phyloP scores from a whole-genome alignment of 2,888 invertebrate species.

The Oscheius myriophilus region DNA sequence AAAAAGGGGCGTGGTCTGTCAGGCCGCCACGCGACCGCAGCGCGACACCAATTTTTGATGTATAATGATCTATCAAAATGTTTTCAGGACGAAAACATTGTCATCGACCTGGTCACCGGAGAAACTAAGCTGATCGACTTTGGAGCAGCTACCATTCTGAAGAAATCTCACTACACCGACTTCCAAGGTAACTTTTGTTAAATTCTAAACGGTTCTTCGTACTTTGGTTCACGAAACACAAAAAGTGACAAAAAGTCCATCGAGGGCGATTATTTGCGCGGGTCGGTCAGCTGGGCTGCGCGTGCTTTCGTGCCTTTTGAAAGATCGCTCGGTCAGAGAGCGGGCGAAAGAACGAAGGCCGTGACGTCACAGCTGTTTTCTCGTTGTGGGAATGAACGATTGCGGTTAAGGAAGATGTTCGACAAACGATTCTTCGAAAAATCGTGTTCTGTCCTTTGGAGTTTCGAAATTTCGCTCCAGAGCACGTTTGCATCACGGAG shows the following conservation, averaged over 20 bases:
- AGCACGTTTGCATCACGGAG: too few species aligned
- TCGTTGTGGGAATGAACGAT: constrained; percentile 2
- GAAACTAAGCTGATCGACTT: constrained; percentile 67
- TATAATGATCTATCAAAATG: too few species aligned
- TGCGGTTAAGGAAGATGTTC: too few species aligned
- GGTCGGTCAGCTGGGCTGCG: too few species aligned
- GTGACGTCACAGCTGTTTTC: constrained; percentile 25
- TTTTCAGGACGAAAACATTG: constrained; percentile 67
- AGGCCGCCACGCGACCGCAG: too few species aligned
- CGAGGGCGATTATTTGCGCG: too few species aligned
- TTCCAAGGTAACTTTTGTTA: constrained; percentile 58
- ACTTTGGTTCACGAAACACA: background rate
- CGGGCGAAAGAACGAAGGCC: constrained; percentile 19
- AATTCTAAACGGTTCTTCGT: background rate
- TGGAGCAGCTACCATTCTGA: constrained; percentile 66
- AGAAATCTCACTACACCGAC: constrained; percentile 63
- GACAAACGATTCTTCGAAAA: too few species aligned
- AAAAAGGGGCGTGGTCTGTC: too few species aligned
- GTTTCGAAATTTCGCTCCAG: too few species aligned
- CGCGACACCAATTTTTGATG: too few species aligned
- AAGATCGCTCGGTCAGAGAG: constrained; percentile 14
- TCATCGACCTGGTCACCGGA: constrained; percentile 65
- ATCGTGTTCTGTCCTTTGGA: too few species aligned
- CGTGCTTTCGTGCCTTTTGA: constrained; percentile 9
- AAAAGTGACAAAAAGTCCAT: background rate